Base-by-base conservation (phyloP, 1,140 invertebrate genomes). In the Eriosoma lanigerum region DNA sequence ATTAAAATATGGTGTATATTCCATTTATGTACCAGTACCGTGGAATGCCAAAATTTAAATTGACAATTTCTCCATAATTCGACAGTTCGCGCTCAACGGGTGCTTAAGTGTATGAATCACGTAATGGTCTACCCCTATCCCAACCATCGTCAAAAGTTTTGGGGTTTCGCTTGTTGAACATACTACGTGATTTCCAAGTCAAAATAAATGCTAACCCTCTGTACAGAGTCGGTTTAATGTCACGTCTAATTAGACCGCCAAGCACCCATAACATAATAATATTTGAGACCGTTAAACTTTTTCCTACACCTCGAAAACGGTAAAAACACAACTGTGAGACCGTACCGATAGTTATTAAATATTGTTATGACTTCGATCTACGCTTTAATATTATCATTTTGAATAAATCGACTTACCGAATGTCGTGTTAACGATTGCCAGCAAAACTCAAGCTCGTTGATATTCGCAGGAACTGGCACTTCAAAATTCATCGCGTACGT, bases 401-500 rank as follows among this genome's bases (percentile, higher is more conserved):
- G 32, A 38, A 70, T 50, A 60, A 15, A 24, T 29, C 26, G 26
- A 72, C 91, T 90, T 87, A 95, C 93, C 86, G 92, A 91, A 86
- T 90, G 88, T 85, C 89, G 87, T 83, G 89, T 87, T n/a, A 93
- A 87, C 82, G 91, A 91, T 83, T 94, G 92, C 94, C 93, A 96
- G 81, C 92, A 94, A 86, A 96, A 96, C 86, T 94, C 91, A 80
- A 96, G 88, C 83, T 94, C 91, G 13, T 92, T 90, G 50, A 95
- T 91, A 83, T 94, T 90, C 3, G 93, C 90, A 17, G 92, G 91
- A 54, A 96, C 91, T 3, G 92, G 91, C 2, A 97, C 92, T 58
- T 91, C 90, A 85, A 96, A 97, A 84, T 92, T 91, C 86, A 96
- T 93, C 8, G 94, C 95, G 85, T 96, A 96, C 46, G 91, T 91